These are phyloP conservation scores for Cerceris ruficornis DNA, from an alignment of 2,888 invertebrate genomes.

Conservation along the genomic window DNA sequence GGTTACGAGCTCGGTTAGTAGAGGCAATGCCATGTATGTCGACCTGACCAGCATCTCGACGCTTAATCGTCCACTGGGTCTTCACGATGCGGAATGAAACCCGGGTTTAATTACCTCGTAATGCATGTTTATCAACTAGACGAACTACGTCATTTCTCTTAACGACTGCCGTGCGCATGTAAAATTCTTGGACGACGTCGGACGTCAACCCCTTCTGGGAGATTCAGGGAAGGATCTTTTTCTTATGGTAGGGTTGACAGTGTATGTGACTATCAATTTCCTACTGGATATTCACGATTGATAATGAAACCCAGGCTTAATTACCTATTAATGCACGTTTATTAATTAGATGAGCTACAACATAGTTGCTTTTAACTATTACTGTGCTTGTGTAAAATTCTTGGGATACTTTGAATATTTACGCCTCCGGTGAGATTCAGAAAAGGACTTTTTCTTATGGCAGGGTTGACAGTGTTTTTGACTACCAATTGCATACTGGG, in stretches of 20 bases:
- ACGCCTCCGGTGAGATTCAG: too few species aligned
- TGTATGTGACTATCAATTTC: too few species aligned
- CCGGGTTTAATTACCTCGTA: slow-evolving; percentile 35
- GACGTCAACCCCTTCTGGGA: too few species aligned
- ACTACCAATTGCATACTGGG: slow-evolving; percentile 22
- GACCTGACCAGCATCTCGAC: slow-evolving; percentile 21
- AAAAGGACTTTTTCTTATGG: too few species aligned
- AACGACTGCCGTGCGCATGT: neutral
- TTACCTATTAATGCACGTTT: too few species aligned
- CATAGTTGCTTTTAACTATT: slow-evolving; percentile 32
- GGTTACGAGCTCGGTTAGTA: slow-evolving; percentile 34
- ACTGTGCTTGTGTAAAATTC: too few species aligned
- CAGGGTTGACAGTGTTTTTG: slow-evolving; percentile 1
- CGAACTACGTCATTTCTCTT: slow-evolving; percentile 12
- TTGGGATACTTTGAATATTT: too few species aligned
- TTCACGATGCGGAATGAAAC: neutral
- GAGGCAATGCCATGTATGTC: slow-evolving; percentile 49
- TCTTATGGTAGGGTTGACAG: too few species aligned
- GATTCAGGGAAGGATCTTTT: too few species aligned
- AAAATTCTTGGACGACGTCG: neutral
- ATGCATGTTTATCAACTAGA: slow-evolving; percentile 19
- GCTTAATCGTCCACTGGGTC: slow-evolving; percentile 23
- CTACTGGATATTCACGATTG: too few species aligned
- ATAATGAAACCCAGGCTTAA: too few species aligned
- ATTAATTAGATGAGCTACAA: too few species aligned